Evolutionary conservation across 2,888 invertebrate species (phyloP).

Genomic region (Yponomeuta sedellus): DNA sequence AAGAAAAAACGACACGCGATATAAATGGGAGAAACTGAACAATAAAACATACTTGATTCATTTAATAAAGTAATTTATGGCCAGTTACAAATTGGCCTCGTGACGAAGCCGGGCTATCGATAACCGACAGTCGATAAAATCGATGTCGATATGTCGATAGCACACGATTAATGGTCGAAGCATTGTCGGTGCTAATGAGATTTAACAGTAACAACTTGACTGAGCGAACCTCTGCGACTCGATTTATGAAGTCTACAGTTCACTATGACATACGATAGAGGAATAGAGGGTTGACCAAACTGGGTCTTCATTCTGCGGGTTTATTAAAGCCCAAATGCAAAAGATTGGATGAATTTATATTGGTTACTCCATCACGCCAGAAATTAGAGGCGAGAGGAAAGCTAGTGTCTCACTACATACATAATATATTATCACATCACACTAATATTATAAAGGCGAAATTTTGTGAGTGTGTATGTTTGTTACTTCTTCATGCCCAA

Average conservation of each 20-base stretch:
- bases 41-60: slow-evolving; percentile 49
- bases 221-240: neutral
- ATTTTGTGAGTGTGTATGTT: too few species aligned
- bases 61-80: slow-evolving; percentile 74
- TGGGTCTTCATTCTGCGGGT: too few species aligned
- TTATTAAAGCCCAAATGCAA: too few species aligned
- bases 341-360: too few species aligned
- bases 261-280: neutral
- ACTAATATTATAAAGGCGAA: too few species aligned
- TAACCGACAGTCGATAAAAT: slow-evolving; percentile 59
- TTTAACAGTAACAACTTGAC: slow-evolving; percentile 18
- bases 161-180: slow-evolving; percentile 52
- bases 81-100: slow-evolving; percentile 66
- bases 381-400: too few species aligned
- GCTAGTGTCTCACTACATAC: too few species aligned
- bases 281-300: too few species aligned
- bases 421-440: too few species aligned
- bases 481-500: too few species aligned
- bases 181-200: slow-evolving; percentile 58
- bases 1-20: slow-evolving; percentile 7
- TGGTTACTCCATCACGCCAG: too few species aligned
- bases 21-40: slow-evolving; percentile 24
- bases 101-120: slow-evolving; percentile 60
- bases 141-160: slow-evolving; percentile 55
- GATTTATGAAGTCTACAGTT: neutral